phyloP scores from a whole-genome alignment of 2,797 vertebrate species.

The Periparus ater region DNA sequence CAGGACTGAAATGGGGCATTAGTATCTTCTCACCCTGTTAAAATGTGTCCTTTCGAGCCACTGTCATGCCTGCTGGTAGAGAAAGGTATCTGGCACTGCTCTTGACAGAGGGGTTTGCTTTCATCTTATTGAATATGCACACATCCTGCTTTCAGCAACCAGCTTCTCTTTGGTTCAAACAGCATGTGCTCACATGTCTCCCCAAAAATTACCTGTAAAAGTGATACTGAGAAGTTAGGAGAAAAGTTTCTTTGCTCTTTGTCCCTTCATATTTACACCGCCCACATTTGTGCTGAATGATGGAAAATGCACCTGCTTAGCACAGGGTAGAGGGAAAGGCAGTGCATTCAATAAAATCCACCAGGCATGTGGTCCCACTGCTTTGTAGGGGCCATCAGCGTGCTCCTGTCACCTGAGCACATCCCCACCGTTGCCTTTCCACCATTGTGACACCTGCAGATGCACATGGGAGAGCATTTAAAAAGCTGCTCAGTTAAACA shows the following conservation, averaged over 20 bases:
- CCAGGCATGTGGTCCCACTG: neutral
- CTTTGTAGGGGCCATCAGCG: neutral
- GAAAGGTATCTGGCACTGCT: neutral
- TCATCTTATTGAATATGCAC: neutral
- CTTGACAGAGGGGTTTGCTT: neutral
- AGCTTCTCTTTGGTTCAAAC: neutral
- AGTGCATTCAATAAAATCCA: neutral
- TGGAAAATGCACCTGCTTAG: rapidly evolving
- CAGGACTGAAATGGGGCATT: neutral
- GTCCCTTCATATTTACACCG: neutral
- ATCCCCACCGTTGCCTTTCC: neutral
- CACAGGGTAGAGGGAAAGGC: rapidly evolving
- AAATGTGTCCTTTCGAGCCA: rapidly evolving
- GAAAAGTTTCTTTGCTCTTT: neutral
- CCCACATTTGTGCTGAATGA: neutral
- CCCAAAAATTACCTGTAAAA: neutral
- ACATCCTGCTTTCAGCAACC: neutral
- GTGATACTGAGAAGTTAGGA: neutral
- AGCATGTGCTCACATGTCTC: neutral
- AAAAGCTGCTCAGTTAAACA: neutral
- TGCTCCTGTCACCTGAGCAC: neutral
- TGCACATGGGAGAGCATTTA: neutral
- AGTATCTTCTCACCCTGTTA: neutral
- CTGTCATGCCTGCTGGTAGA: neutral
- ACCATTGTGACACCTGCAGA: neutral